Evolutionary conservation across 2,113 vertebrate species (phyloP), one percentile per base, ranked within the genome.

Genomic region (Tricholaema leucomelas): DNA sequence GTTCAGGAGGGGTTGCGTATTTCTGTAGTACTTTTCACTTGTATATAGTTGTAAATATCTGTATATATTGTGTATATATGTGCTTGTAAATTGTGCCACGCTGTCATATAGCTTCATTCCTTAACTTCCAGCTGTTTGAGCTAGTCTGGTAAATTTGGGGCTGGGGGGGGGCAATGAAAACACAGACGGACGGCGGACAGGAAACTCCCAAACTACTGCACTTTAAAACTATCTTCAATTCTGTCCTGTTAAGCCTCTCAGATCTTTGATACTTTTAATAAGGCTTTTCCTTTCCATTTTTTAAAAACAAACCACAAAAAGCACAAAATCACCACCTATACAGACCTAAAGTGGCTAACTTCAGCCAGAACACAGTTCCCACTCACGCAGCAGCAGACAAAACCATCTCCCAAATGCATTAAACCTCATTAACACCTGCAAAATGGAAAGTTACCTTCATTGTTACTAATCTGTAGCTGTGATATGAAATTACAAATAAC

Each of bases 351-450:
- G 35, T 56, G 81, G n/a, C 2, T 56, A 60, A 64, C 30, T 48
- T 77, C 1, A 1, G 21, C 25, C 44, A 65, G 36, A 31, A 61
- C 12, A 8, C 3, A 46, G 61, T 19, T 83, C 20, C 60, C 64
- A 35, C 52, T 66, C 28, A 35, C 20, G 81, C 44, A 42, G 40
- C 66, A 79, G 66, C 54, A 78, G 44, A 81, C 1, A 2, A 91
- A 93, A 44, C 19, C 54, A 58, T n/a, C n/a, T 91, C 54, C 65
- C 80, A 31, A 61, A 65, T 8, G 59, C 42, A 84, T 78, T 69
- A 69, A 90, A 78, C 77, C 63, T 84, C 80, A 86, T 88, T 93
- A 95, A 90, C 77, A 76, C 80, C 73, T 91, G 77, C 42, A 71
- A 88, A 86, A 84, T 14, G 28, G 70, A 77, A 86, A 78, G 73